Conservation (phyloP, 2,888 invertebrate genomes). For the Carcina quercana region DNA sequence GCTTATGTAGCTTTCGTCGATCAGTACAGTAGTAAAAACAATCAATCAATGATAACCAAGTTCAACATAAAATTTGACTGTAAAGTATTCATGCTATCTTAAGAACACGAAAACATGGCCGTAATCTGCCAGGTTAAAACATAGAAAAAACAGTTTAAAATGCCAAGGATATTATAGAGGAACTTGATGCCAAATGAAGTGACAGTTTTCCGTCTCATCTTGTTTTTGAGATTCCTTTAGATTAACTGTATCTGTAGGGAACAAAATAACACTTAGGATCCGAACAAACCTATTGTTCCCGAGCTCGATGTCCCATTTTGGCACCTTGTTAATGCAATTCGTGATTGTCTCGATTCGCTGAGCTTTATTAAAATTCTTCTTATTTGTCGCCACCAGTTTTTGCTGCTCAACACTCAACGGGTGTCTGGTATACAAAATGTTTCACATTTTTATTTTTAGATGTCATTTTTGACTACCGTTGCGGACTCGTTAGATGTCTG, state of each 20-base stretch:
- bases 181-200: too few relatives aligned
- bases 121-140: too few relatives aligned
- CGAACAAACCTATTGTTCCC: slow-evolving; percentile 30
- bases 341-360: slow-evolving; percentile 48
- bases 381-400: slow-evolving; percentile 36
- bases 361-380: slow-evolving; percentile 56
- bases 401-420: slow-evolving; percentile 23
- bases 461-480: slow-evolving; percentile 30
- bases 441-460: slow-evolving; percentile 22
- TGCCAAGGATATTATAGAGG: too few relatives aligned
- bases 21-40: too few relatives aligned
- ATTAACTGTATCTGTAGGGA: not conserved
- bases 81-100: too few relatives aligned
- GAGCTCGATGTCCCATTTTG: slow-evolving; percentile 37
- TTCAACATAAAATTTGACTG: too few relatives aligned
- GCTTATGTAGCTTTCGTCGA: too few relatives aligned
- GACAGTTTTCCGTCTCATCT: too few relatives aligned
- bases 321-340: slow-evolving; percentile 41
- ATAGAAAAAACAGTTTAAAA: too few relatives aligned
- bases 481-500: slow-evolving; percentile 48
- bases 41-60: too few relatives aligned
- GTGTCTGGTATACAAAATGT: slow-evolving; percentile 3
- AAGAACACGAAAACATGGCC: too few relatives aligned
- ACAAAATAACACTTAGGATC: not conserved
- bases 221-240: too few relatives aligned